Base-by-base conservation (phyloP, 2,797 vertebrate genomes). In the Iguana delicatissima region DNA sequence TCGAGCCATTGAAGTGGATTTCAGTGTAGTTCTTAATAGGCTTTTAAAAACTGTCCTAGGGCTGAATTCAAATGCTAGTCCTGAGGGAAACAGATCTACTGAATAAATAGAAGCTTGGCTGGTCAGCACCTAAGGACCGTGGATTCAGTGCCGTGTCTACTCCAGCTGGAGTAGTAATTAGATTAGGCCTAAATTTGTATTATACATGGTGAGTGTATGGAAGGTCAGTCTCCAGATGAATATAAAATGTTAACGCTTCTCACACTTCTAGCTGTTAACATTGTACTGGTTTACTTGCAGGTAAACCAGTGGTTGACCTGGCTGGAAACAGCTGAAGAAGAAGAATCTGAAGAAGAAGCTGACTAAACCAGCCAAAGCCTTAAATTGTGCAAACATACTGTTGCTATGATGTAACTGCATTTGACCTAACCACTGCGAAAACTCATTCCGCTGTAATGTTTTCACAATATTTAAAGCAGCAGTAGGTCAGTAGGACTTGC, bases 221-320 rank as follows among this genome's bases (percentile, higher is more conserved):
- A 14, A 9, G 24, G 16, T 50, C 57, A 76, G 14, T n/a, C 22
- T 22, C 32, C 62, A 5, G 22, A 42, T 80, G 26, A 20, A 79
- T 22, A 29, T 77, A 8, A 29, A 79, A 3, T 67, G 64, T 46
- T 8, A 13, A 46, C 1, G 18, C 6, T 55, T 85, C 18, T 50
- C 55, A 10, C 1, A 20, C 13, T 35, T 59, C 29, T 29, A 46
- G 29, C 55, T 18, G 32, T 35, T 95, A 93, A 89, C 91, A 90
- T 32, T 2, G 5, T 0, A 89, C 84, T 80, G 86, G 20, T 95
- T 38, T 95, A 88, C 94, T 95, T 32, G 74, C 95, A 99, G 99
- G 99, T 99, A 91, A 99, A 99, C 98, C 99, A 99, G 88, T 99
- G 99, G 99, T 97, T 99, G 95, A 99, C 99, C 96, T 99, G 99